Base-by-base conservation (phyloP, 2,888 invertebrate genomes). In the Resseliella maxima region DNA sequence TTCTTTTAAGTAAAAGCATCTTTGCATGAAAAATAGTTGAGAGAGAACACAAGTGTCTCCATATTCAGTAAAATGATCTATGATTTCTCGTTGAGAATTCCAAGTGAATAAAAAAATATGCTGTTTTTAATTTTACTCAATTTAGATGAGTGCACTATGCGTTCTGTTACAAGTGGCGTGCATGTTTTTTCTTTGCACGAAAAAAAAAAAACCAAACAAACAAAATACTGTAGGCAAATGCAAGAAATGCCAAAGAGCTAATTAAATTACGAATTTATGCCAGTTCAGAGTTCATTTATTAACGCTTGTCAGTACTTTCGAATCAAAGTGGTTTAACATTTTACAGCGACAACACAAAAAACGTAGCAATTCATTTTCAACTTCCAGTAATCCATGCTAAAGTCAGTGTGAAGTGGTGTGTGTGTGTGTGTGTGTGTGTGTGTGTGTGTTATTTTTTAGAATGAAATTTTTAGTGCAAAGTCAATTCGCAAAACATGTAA, bases 211-310 rank as follows among this genome's bases (percentile, higher is more conserved):
- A n/a, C n/a, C n/a, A n/a, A n/a, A n/a, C n/a, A n/a, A n/a, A n/a
- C 31, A 72, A 15, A 72, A 35, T 31, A 72, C 1, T 72, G 1
- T 24, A 6, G 24, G 5, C 59, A 59, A 59, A 12, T 10, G 5
- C 6, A 59, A n/a, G 24, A 24, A 59, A 31, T 31, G 31, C 72
- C 72, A 72, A 72, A 31, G 1, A 72, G 72, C 72, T 72, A 31
- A 72, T 72, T 72, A 72, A 72, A 72, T 72, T 72, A 72, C 72
- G 72, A 31, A 72, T 72, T 72, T 72, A 72, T 72, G 72, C 72
- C 72, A 72, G 72, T 72, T 72, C 72, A 72, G 72, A 72, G 72
- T 31, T 72, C 31, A 72, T 2, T 72, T 31, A 35, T 72, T 72
- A 72, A 72, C 72, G 31, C 72, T 72, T 31, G 35, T 72, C 72